Evolutionary conservation across 2,113 vertebrate genomes (phyloP), one percentile per base, ranked within the genome.

Genomic region (Mesitornis unicolor): DNA sequence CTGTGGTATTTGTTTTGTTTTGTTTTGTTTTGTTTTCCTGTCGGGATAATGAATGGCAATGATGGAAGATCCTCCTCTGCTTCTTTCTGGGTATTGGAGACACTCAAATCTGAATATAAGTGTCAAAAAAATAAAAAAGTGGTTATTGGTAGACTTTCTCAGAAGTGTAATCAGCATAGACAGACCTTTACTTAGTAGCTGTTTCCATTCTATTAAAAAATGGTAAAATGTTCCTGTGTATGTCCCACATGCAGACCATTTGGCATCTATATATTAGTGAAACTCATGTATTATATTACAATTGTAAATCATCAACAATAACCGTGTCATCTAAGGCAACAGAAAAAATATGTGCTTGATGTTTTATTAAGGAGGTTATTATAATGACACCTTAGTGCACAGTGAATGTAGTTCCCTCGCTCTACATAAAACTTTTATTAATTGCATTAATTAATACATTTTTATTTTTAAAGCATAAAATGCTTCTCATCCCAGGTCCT

Each of bases 301-400:
- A 65, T 53, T 80, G 59, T 76, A 93, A 94, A 92, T 93, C 90
- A 86, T 69, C 63, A 67, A 42, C 1, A 7, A 83, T 83, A 94
- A 83, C 35, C 65, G 29, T 88, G 83, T 94, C 88, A 90, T 86
- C 64, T 77, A 43, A 36, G 63, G 54, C 75, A 95, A 83, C n/a
- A 53, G 31, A 77, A 92, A 82, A 94, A 87, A 76, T 79, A 83
- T 51, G 74, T 80, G 85, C 67, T 90, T 93, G 54, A 92, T 93
- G 63, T 95, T 95, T 96, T 92, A 92, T 96, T 95, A 78, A 93
- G 78, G n/a, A 90, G 75, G 67, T 80, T 93, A 75, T 93, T 95
- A 87, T 82, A 94, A 89, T 85, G 59, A 60, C 48, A 95, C 82
- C 61, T 76, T 73, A 73, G 63, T 73, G 63, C 36, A 73, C 48